These are phyloP conservation scores for Mesochorus sp. DNA, from an alignment of 2,888 invertebrate genomes.

Conservation along the genomic window DNA sequence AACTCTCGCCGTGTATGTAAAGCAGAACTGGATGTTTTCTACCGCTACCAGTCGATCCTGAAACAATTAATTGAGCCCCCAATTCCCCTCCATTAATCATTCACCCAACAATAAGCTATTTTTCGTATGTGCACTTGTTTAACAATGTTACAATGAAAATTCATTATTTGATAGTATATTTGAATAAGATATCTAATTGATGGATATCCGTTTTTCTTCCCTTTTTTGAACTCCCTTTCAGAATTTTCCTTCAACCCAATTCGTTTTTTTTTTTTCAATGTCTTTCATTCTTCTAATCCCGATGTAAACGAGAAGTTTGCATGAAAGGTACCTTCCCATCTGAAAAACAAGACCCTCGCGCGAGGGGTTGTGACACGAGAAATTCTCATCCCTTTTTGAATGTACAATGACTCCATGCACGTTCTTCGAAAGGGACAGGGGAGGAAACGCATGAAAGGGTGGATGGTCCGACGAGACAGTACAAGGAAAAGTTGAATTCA, in stretches of 20 bases:
- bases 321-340: too few species aligned
- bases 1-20: conserved; percentile 92
- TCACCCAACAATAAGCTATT: too few species aligned
- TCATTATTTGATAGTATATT: too few species aligned
- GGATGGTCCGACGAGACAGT: background rate
- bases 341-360: too few species aligned
- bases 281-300: background rate
- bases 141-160: too few species aligned
- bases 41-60: conserved; percentile 75
- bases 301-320: background rate
- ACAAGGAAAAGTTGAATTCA: background rate
- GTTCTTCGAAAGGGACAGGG: too few species aligned
- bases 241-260: background rate
- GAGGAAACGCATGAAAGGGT: too few species aligned
- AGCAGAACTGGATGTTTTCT: conserved; percentile 89
- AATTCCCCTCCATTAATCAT: too few species aligned
- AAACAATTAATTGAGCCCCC: conserved; percentile 59
- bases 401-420: background rate
- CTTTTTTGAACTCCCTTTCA: background rate
- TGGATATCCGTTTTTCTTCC: background rate
- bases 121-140: too few species aligned
- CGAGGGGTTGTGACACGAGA: background rate
- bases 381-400: background rate
- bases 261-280: background rate
- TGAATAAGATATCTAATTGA: too few species aligned